Percentiles rank a stretch among this genome's conserved stretches.
phyloP scores from a whole-genome alignment of 2,113 vertebrate genomes.

The Fregata magnificens region DNA sequence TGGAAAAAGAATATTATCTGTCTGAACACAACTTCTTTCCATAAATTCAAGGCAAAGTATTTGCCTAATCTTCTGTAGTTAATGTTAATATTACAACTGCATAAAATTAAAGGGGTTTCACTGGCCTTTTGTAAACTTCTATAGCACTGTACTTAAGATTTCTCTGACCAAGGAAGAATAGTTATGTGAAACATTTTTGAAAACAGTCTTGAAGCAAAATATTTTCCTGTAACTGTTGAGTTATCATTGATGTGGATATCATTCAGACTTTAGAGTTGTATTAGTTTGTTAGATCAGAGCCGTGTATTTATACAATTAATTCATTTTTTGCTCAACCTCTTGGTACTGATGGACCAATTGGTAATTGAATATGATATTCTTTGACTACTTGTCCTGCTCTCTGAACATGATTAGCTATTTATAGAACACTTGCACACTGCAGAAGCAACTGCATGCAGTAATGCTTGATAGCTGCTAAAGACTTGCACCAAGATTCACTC shows the following conservation, averaged over 20 bases:
- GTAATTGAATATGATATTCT: conserved; percentile 24
- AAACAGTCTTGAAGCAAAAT: conserved; percentile 6
- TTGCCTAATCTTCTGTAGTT: background rate
- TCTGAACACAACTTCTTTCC: background rate
- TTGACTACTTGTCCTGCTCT: conserved; percentile 31
- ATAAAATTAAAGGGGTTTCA: background rate
- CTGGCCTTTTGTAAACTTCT: conserved; percentile 23
- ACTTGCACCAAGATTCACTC: conserved; percentile 22
- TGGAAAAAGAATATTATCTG: background rate
- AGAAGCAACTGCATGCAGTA: conserved; percentile 61
- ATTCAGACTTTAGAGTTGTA: conserved; percentile 44
- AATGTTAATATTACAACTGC: conserved; percentile 12
- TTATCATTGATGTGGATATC: conserved; percentile 48
- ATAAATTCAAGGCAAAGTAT: background rate
- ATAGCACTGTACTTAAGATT: conserved; percentile 19
- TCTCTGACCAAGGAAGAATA: too few species aligned
- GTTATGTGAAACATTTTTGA: background rate
- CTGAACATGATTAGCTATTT: conserved; percentile 42
- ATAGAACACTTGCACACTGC: conserved; percentile 56
- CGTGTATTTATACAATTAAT: background rate
- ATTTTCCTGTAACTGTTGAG: conserved; percentile 18
- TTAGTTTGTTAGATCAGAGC: conserved; percentile 27
- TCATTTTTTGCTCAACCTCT: conserved; percentile 55
- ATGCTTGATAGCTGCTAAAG: conserved; percentile 48
- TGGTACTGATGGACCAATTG: conserved; percentile 8